Evolutionary conservation across 2,888 invertebrate genomes (phyloP), one percentile per base, ranked within the genome.

Genomic region (Dendrolimus houi): DNA sequence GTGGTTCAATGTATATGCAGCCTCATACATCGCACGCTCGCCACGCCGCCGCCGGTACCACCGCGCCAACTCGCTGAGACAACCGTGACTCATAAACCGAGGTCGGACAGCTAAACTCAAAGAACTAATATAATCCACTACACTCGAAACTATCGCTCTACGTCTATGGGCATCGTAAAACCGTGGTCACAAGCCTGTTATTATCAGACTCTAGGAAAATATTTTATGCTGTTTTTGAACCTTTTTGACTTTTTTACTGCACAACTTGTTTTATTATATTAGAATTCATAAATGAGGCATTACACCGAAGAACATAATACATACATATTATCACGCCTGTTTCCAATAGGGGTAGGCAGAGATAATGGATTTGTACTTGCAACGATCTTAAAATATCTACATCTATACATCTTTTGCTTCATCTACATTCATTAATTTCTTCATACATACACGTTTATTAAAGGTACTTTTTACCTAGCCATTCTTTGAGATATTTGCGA

Each of bases 1-100:
- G 2, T 17, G 17, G 17, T 17, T 17, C 17, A 17, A 17, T 17
- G 17, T 17, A 17, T 17, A 17, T 17, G 2, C 17, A 17, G 17
- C 17, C 2, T 17, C 17, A 17, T 17, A 17, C 47, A 47, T 10
- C 47, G 9, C 47, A 47, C 47, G 47, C 47, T 47, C 47, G 47
- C 79, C 85, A 79, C 81, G 71, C 74, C 77, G 82, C 83, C 83
- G 81, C 84, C 81, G 80, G 74, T 75, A 65, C 69, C 70, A 62
- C 62, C 56, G 42, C 55, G 59, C 59, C 57, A 57, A 59, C 61
- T 64, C 59, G 56, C 56, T 58, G 64, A 67, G 68, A 66, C 65
- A 65, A 58, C 63, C 61, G 64, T 68, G 61, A 70, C 65, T 69
- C 70, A 65, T 62, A 67, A 68, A 62, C 58, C 62, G 57, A 60